These are phyloP conservation scores for Orchestes rusci DNA, from an alignment of 2,888 invertebrate species.

Conservation along the genomic window DNA sequence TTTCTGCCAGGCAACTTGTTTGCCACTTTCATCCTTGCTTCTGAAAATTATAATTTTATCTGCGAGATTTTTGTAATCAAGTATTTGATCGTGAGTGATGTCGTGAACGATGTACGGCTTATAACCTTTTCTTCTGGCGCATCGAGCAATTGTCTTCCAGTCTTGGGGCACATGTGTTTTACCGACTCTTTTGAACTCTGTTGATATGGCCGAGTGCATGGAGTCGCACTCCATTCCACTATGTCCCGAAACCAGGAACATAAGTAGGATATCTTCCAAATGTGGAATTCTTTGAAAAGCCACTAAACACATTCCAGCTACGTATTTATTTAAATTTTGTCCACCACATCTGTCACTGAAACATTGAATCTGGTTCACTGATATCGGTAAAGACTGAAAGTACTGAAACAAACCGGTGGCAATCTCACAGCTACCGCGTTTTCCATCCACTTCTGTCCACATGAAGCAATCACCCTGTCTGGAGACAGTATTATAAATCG, in stretches of 20 bases:
- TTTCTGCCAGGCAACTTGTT: constrained; percentile 9
- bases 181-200: constrained; percentile 25
- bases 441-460: constrained; percentile 28
- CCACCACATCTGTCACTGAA: constrained; percentile 32
- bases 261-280: constrained; percentile 26
- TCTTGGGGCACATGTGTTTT: constrained; percentile 18
- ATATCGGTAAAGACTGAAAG: constrained; percentile 26
- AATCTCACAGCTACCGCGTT: constrained; percentile 28
- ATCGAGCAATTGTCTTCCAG: constrained; percentile 16
- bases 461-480: constrained; percentile 27
- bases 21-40: constrained; percentile 6
- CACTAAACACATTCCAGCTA: constrained; percentile 27
- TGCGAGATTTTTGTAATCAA: constrained; percentile 12
- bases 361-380: constrained; percentile 22
- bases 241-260: constrained; percentile 25
- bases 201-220: constrained; percentile 28
- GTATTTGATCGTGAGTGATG: neutral
- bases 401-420: constrained; percentile 21
- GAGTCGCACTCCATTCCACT: constrained; percentile 12
- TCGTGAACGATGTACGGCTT: constrained; percentile 10
- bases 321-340: constrained; percentile 31
- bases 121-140: constrained; percentile 18
- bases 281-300: constrained; percentile 25
- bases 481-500: constrained; percentile 22
- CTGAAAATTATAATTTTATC: constrained; percentile 3